phyloP scores from a whole-genome alignment of 2,113 vertebrate species.

The Otolemur garnettii region DNA sequence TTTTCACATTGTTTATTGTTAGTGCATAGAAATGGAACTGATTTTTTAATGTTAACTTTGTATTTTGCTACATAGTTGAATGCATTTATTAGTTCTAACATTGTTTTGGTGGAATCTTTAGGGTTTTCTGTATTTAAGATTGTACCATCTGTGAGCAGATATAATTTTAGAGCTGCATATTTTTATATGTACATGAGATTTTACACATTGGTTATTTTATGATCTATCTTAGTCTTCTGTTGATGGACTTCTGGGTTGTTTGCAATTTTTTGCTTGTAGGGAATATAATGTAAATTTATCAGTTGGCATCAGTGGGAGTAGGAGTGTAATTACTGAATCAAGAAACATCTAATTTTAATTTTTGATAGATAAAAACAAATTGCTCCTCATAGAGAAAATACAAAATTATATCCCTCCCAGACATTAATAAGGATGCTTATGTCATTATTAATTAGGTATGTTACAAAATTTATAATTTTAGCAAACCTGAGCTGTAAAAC shows the following conservation, averaged over 20 bases:
- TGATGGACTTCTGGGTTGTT: slow-evolving; percentile 17
- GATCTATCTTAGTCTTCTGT: not conserved
- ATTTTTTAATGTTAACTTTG: not conserved
- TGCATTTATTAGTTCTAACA: not conserved
- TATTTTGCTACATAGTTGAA: not conserved
- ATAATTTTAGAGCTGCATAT: not conserved
- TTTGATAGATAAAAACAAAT: slow-evolving; percentile 58
- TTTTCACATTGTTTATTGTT: not conserved
- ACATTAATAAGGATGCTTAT: not conserved
- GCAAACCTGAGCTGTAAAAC: not conserved
- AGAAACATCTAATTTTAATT: slow-evolving; percentile 39
- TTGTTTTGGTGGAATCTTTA: not conserved
- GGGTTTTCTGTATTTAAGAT: not conserved
- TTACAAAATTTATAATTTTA: slow-evolving; percentile 30
- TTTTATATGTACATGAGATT: not conserved
- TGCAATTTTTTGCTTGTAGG: slow-evolving; percentile 23
- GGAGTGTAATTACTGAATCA: slow-evolving; percentile 44
- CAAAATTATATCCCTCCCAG: not conserved
- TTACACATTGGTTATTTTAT: not conserved
- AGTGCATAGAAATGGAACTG: not conserved
- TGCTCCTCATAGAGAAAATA: not conserved
- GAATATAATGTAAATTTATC: slow-evolving; percentile 20
- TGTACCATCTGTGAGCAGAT: not conserved
- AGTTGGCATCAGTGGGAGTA: not conserved
- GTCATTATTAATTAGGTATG: not conserved